Conservation (phyloP, 1,140 invertebrate genomes). For the Drosophila tristis region DNA sequence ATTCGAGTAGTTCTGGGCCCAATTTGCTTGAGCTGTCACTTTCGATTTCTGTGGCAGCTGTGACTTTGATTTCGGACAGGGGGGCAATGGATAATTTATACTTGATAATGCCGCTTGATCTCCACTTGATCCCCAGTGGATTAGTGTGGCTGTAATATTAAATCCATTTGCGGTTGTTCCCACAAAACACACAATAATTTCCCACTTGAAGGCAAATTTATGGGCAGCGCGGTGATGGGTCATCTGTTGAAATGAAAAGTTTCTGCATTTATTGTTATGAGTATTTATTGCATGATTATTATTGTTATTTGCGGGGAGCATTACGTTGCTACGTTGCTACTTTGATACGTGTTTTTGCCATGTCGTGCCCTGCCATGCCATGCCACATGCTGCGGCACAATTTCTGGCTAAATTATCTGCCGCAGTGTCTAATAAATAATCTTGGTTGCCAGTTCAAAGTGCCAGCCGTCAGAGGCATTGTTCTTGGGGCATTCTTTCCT, state of each 20-base stretch:
- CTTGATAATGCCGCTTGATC: conserved; percentile 77
- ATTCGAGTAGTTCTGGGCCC: conserved; percentile 32
- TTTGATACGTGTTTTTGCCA: no score
- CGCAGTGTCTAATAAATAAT: conserved; percentile 64
- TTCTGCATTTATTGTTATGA: conserved; percentile 46
- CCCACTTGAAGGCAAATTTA: conserved; percentile 73
- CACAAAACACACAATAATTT: conserved; percentile 74
- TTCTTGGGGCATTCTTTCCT: conserved; percentile 30
- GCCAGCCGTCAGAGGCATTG: conserved; percentile 41
- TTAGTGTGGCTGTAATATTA: conserved; percentile 82
- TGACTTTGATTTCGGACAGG: conserved; percentile 53
- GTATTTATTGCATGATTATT: conserved; percentile 44
- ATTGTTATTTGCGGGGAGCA: conserved; percentile 28
- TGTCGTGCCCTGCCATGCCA: not conserved
- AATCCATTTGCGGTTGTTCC: conserved; percentile 80
- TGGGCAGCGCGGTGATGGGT: conserved; percentile 36
- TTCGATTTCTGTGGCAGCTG: conserved; percentile 51
- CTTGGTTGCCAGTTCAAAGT: conserved; percentile 53
- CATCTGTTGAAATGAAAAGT: conserved; percentile 50
- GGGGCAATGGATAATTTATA: conserved; percentile 73
- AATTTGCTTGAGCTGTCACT: conserved; percentile 45
- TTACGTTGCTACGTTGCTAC: no score
- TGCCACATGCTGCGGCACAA: conserved; percentile 35
- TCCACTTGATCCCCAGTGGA: conserved; percentile 81
- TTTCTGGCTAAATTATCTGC: conserved; percentile 60